phyloP scores from a whole-genome alignment of 2,888 invertebrate species.

The Syrphus vitripennis region DNA sequence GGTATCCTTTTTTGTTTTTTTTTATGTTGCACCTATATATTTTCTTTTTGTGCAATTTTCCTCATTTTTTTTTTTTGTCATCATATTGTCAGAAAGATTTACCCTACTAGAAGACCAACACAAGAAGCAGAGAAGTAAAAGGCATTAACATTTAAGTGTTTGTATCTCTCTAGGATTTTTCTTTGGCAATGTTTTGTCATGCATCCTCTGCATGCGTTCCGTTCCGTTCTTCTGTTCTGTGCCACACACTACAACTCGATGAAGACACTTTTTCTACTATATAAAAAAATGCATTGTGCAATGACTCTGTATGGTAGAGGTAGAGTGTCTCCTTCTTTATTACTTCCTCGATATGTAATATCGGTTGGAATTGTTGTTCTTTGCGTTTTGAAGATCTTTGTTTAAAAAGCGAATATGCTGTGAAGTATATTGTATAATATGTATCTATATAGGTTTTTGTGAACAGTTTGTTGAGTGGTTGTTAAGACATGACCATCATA shows the following conservation, averaged over 20 bases:
- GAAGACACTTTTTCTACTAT: neutral
- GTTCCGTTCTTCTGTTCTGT: neutral
- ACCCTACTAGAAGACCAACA: neutral
- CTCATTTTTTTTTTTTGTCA: conserved; percentile 37
- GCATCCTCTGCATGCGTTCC: conserved; percentile 12
- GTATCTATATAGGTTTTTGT: neutral
- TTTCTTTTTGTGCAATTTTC: conserved; percentile 24
- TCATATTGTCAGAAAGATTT: conserved; percentile 27
- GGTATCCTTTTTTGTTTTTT: neutral
- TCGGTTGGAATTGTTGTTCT: conserved; percentile 47
- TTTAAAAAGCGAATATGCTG: neutral
- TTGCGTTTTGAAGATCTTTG: conserved; percentile 2
- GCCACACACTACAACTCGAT: neutral
- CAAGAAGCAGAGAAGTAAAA: neutral
- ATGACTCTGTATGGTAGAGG: neutral
- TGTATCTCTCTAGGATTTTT: conserved; percentile 40
- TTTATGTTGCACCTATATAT: conserved; percentile 10
- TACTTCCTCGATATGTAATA: conserved; percentile 55
- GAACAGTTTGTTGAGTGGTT: conserved; percentile 24
- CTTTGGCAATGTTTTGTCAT: conserved; percentile 34
- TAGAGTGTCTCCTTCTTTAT: conserved; percentile 31
- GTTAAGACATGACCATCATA: conserved; percentile 44
- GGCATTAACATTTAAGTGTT: conserved; percentile 62
- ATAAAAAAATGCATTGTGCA: neutral
- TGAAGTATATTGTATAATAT: neutral